Percentiles rank a stretch among this genome's conserved stretches.
These are phyloP conservation scores for Hexactinellida sp. DNA, from an alignment of 37 sponge, comb jelly and placozoan genomes.

Conservation along the genomic window DNA sequence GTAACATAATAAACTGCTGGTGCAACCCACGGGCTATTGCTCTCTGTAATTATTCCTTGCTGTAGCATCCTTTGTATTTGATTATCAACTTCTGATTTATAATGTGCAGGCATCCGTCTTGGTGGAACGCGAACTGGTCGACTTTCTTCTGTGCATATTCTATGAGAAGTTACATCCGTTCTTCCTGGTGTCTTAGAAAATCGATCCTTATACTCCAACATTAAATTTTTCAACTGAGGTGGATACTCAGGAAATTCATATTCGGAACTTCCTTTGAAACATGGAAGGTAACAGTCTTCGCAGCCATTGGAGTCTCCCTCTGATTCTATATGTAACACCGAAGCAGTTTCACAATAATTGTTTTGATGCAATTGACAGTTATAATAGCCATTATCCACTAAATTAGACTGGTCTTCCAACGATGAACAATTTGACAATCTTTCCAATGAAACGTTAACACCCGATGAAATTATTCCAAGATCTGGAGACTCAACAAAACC, in stretches of 20 bases:
- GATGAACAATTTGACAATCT: not conserved
- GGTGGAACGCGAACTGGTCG: constrained; percentile 41
- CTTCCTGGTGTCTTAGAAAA: constrained; percentile 33
- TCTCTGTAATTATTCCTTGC: constrained; percentile 38
- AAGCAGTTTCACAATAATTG: not conserved
- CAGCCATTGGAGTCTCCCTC: not conserved
- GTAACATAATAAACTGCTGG: constrained; percentile 40
- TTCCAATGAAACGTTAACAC: not conserved
- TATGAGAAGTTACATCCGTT: constrained; percentile 24
- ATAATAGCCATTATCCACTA: not conserved
- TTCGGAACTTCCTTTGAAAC: not conserved
- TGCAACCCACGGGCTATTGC: constrained; percentile 47
- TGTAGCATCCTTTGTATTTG: constrained; percentile 16
- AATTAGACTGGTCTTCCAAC: not conserved
- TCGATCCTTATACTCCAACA: constrained; percentile 12
- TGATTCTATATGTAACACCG: not conserved
- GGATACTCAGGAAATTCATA: constrained; percentile 21
- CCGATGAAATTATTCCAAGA: not conserved
- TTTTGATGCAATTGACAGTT: not conserved
- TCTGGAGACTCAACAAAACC: not conserved
- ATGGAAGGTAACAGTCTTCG: constrained; percentile 32
- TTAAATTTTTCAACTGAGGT: not conserved
- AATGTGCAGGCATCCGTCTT: constrained; percentile 30
- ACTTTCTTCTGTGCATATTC: constrained; percentile 25
- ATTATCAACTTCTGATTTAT: not conserved